Base-by-base conservation (phyloP, 2,797 vertebrate species). In the Scomberomorus guttatus region DNA sequence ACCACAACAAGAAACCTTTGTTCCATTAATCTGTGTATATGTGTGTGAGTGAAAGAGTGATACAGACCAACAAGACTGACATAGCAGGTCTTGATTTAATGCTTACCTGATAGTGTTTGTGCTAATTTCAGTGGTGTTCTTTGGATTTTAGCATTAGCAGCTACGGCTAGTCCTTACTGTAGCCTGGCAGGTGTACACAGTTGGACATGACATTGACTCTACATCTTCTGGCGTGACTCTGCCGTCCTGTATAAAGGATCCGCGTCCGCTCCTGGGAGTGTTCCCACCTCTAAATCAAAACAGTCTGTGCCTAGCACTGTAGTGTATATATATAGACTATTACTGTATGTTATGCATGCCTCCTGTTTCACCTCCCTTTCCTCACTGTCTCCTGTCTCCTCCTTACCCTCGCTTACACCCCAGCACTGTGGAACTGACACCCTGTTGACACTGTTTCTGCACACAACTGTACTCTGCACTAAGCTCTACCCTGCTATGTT, bases 401-500 rank as follows among this genome's bases (percentile, higher is more conserved):
- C 51, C 58, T 51, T 14, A n/a, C 62, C 61, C 67, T 58, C 6
- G 22, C 67, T 85, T 75, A 68, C 84, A 42, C 72, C 83, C 80
- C 72, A 57, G 86, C 86, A 82, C 87, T 77, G 81, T 88, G 73
- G 63, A 44, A 17, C 10, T 57, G 73, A 69, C 79, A n/a, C 79
- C 74, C 61, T 29, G 81, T 75, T 70, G 71, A 79, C 65, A 74
- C 75, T 48, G 64, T 88, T 86, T 74, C 73, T 82, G 73, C 80
- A 62, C 81, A 80, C 80, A 56, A 13, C 64, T 83, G 73, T 80
- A 71, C 63, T 87, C 72, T 90, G 89, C 89, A 83, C 84, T 89
- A 7, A 71, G 62, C 71, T 86, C 78, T 44, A 37, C 83, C 90
- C 89, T 73, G 85, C 89, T 85, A 10, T 84, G 83, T 89, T 93